Evolutionary conservation across 1,140 invertebrate genomes (phyloP).

Genomic region (Antheraea pernyi): DNA sequence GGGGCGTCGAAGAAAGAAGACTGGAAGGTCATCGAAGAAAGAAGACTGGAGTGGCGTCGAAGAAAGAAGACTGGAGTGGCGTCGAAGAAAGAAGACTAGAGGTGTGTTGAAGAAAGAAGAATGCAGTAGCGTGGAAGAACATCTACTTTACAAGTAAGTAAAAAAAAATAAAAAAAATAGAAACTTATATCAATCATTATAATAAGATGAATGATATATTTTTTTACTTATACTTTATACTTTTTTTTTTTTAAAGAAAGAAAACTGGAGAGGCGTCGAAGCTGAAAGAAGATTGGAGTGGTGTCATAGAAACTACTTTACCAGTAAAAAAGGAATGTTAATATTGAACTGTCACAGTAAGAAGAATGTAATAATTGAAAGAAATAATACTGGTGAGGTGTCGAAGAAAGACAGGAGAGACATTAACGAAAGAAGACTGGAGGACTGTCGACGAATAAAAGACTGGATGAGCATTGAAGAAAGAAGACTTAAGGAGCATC

Average conservation of each 20-base stretch:
- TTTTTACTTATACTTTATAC: no score
- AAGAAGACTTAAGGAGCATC: not conserved
- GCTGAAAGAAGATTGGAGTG: no score
- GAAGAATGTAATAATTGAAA: no score
- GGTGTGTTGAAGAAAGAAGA: not conserved
- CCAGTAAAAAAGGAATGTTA: no score
- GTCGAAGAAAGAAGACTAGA: not conserved
- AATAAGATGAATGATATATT: no score
- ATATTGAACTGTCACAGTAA: no score
- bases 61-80: not conserved
- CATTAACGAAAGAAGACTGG: conserved; percentile 10
- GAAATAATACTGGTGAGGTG: no score
- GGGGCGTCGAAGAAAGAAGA: conserved; percentile 4
- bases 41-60: not conserved
- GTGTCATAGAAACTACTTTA: no score
- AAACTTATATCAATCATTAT: no score
- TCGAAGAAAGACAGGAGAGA: no score
- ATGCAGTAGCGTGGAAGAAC: not conserved
- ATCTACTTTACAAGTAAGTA: not conserved
- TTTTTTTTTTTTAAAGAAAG: no score
- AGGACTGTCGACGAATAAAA: not conserved
- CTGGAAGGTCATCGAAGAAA: not conserved
- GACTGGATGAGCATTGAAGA: not conserved
- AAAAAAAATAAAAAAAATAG: not conserved
- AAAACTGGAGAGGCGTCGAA: no score